Base-by-base conservation (phyloP, 1,140 invertebrate species). In the Drosophila miranda region DNA sequence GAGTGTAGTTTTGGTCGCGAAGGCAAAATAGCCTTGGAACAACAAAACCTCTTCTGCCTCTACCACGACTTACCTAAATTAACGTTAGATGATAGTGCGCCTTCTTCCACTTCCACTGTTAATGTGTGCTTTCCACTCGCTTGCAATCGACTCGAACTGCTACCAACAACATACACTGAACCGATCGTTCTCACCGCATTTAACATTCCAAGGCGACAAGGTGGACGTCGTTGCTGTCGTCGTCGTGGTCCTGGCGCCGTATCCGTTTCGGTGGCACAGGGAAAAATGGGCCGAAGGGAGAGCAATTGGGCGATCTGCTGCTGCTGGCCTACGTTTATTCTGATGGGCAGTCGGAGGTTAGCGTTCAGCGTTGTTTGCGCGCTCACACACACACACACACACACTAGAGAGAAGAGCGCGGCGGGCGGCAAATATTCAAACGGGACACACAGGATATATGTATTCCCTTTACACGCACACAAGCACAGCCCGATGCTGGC, bases 151-250 rank as follows among this genome's bases (percentile, higher is more conserved):
- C 78, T 78, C 68, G 59, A 75, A 38, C 34, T 69, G 30, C 75
- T 69, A 78, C 69, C 75, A 78, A 77, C 75, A 82, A 83, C 80
- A 84, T 84, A 80, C 86, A 89, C 86, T 89, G 87, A 81, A 87
- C 62, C 76, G 62, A 73, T 79, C 64, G 87, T 89, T 89, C 72
- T 89, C 86, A 89, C 86, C 87, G 86, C 86, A 89, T 89, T 66
- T 89, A 89, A 89, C 86, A 89, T 89, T 89, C 86, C 86, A 89
- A 89, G 70, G 83, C 84, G 86, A 75, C 83, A 64, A 68, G 73
- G 63, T 73, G 57, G 66, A 59, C 74, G 68, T 72, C 59, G 75
- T 78, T 38, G 34, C 11, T 50, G 58, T 67, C 57, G 64, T 54
- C 44, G 64, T 49, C 67, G 74, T 67, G 58, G 63, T 73, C 63